phyloP scores from a whole-genome alignment of 2,888 invertebrate genomes.

The Diabrotica balteata region DNA sequence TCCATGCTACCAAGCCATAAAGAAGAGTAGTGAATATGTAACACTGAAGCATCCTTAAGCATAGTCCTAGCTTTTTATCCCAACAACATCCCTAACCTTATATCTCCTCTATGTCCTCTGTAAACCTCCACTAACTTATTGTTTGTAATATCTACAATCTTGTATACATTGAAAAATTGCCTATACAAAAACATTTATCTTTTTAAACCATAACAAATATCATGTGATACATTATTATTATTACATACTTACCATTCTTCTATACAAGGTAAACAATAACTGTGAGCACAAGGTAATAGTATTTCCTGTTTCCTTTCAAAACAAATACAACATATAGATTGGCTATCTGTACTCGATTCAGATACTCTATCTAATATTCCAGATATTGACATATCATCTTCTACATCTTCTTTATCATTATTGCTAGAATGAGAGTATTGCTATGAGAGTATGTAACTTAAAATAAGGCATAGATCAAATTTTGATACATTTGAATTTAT shows the following conservation, averaged over 20 bases:
- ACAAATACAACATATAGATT: slow-evolving; percentile 74
- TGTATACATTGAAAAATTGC: too few relatives aligned
- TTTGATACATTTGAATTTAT: too few relatives aligned
- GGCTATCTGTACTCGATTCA: slow-evolving; percentile 45
- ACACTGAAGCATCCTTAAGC: too few relatives aligned
- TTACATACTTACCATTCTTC: slow-evolving; percentile 68
- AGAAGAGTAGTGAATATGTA: too few relatives aligned
- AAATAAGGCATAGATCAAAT: too few relatives aligned
- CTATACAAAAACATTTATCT: too few relatives aligned
- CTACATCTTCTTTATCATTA: slow-evolving; percentile 6
- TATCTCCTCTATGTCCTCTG: too few relatives aligned
- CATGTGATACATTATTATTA: background rate
- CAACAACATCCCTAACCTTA: too few relatives aligned
- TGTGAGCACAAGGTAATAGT: slow-evolving; percentile 73
- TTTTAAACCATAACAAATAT: background rate
- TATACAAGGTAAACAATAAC: slow-evolving; percentile 74
- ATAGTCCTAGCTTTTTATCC: too few relatives aligned
- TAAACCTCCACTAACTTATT: too few relatives aligned
- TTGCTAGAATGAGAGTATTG: slow-evolving; percentile 17
- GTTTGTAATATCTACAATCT: too few relatives aligned
- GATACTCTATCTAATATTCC: slow-evolving; percentile 53
- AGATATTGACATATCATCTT: slow-evolving; percentile 54
- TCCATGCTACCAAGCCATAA: too few relatives aligned
- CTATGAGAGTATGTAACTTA: background rate
- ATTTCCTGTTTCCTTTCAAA: slow-evolving; percentile 74